Conservation (phyloP, 2,797 vertebrate genomes). For the Dryobates pubescens region DNA sequence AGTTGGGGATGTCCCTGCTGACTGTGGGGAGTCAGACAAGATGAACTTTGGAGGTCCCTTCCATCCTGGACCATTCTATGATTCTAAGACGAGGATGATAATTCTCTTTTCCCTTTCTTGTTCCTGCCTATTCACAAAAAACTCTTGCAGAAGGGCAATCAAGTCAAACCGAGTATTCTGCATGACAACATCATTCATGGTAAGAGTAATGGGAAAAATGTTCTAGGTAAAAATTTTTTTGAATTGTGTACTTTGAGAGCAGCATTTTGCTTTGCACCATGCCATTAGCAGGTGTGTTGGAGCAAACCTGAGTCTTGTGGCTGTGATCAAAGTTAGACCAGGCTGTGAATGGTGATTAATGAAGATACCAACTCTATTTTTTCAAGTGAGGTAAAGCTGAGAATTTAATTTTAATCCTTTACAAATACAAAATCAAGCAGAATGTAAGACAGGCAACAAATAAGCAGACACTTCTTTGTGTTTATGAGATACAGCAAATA, state of each 20-base stretch:
- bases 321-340: neutral
- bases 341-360: neutral
- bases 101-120: neutral
- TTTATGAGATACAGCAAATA: neutral
- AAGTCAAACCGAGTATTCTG: constrained; percentile 43
- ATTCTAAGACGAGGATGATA: neutral
- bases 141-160: constrained; percentile 23
- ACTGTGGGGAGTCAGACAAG: too few relatives aligned
- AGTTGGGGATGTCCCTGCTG: too few relatives aligned
- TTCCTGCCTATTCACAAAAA: neutral
- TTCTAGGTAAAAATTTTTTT: constrained; percentile 9
- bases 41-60: too few relatives aligned
- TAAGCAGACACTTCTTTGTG: neutral
- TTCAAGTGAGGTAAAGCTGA: neutral
- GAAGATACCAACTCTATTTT: neutral
- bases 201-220: constrained; percentile 42
- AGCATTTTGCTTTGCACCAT: neutral
- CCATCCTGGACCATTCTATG: too few relatives aligned
- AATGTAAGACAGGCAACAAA: neutral
- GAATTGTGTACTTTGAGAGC: neutral
- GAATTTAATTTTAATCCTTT: constrained; percentile 39
- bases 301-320: neutral
- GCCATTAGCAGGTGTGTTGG: neutral
- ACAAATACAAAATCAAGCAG: neutral
- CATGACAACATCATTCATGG: constrained; percentile 29